phyloP scores from a whole-genome alignment of 2,797 vertebrate species.

The Atherinosoma microstoma region DNA sequence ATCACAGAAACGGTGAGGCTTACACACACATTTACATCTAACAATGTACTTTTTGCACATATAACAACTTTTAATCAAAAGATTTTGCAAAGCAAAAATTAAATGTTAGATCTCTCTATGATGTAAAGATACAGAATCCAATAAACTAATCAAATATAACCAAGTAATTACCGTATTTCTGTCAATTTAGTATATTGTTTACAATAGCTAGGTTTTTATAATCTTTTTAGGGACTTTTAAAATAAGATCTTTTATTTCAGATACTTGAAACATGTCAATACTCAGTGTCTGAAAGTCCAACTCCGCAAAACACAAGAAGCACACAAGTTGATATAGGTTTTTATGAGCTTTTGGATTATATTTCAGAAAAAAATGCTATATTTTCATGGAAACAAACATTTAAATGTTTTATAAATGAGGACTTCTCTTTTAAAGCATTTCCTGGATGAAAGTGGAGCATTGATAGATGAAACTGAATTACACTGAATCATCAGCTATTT shows the following conservation, averaged over 20 bases:
- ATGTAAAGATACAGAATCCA: background rate
- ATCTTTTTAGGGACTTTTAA: too few relatives aligned
- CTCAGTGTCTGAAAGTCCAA: too few relatives aligned
- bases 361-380: background rate
- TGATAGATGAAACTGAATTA: background rate
- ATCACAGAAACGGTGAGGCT: slow-evolving; percentile 4
- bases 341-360: background rate
- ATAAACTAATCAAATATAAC: too few relatives aligned
- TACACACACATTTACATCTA: background rate
- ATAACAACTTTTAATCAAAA: background rate
- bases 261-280: too few relatives aligned
- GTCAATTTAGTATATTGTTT: too few relatives aligned
- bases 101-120: background rate
- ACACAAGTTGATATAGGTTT: background rate
- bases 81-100: background rate
- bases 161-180: too few relatives aligned
- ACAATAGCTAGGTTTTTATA: too few relatives aligned
- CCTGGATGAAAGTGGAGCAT: background rate
- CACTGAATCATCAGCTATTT: background rate
- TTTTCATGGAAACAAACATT: background rate
- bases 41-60: background rate
- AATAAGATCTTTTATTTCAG: too few relatives aligned
- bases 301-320: background rate
- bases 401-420: background rate
- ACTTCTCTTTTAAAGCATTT: background rate